Conservation (phyloP, 2,797 vertebrate species). For the Dermochelys coriacea region DNA sequence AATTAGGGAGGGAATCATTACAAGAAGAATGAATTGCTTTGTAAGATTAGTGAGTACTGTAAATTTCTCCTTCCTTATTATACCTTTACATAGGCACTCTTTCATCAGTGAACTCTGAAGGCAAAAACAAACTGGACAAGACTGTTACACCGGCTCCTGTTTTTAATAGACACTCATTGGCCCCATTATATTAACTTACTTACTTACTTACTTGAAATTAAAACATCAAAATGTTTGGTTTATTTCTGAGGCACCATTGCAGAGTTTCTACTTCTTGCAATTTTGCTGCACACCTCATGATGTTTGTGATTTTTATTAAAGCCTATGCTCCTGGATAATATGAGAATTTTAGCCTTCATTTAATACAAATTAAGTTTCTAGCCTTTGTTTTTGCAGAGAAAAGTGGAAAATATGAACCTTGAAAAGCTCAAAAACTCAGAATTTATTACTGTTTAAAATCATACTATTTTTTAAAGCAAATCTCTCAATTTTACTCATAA, state of each 20-base stretch:
- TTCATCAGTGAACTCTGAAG: rapidly evolving
- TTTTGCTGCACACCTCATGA: not conserved
- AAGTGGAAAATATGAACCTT: not conserved
- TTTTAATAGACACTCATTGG: not conserved
- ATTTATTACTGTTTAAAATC: too few relatives aligned
- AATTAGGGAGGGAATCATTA: not conserved
- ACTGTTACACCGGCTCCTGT: rapidly evolving
- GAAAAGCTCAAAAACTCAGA: not conserved
- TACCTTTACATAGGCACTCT: not conserved
- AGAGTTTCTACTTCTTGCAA: not conserved
- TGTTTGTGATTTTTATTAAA: not conserved
- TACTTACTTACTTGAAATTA: not conserved
- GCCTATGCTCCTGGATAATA: rapidly evolving
- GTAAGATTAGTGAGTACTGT: not conserved
- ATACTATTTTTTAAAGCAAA: too few relatives aligned
- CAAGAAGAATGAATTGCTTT: not conserved
- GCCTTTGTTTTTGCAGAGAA: not conserved
- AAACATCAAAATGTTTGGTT: not conserved
- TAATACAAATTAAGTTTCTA: not conserved
- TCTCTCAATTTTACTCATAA: not conserved
- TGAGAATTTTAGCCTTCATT: not conserved
- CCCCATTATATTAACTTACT: not conserved
- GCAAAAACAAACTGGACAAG: not conserved
- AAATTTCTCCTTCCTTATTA: not conserved
- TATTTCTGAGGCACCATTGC: not conserved